These are phyloP conservation scores for Phycodurus eques DNA, from an alignment of 2,113 vertebrate genomes.

Conservation along the genomic window DNA sequence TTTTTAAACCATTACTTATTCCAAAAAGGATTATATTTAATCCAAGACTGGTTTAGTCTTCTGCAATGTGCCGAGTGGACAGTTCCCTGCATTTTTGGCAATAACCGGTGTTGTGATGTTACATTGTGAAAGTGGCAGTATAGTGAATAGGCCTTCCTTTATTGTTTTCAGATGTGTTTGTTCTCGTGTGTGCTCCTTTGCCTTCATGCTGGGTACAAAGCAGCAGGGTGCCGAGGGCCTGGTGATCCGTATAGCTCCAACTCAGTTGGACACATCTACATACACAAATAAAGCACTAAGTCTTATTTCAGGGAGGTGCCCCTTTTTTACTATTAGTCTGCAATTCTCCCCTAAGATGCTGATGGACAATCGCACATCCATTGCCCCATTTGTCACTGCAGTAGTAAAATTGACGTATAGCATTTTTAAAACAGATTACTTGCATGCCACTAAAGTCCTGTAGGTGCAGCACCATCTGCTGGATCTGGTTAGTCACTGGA, in stretches of 20 bases:
- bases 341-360: slow-evolving; percentile 2
- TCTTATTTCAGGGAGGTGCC: slow-evolving; percentile 37
- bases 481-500: not conserved
- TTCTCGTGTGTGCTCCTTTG: slow-evolving; percentile 25
- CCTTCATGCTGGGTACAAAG: slow-evolving; percentile 45
- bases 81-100: not conserved
- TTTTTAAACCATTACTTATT: too few relatives aligned
- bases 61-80: not conserved
- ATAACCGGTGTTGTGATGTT: slow-evolving; percentile 8
- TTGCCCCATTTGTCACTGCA: too few relatives aligned
- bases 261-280: slow-evolving; percentile 36
- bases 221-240: slow-evolving; percentile 31
- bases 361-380: too few relatives aligned
- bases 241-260: slow-evolving; percentile 30
- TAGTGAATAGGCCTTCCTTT: slow-evolving; percentile 28
- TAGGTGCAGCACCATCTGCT: not conserved
- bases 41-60: not conserved
- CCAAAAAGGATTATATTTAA: not conserved
- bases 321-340: not conserved
- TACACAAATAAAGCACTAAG: slow-evolving; percentile 35
- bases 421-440: not conserved
- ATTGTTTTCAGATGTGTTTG: slow-evolving; percentile 52
- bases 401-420: not conserved
- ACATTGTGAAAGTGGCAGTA: slow-evolving; percentile 17
- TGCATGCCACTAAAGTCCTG: too few relatives aligned